phyloP scores from a whole-genome alignment of 2,113 vertebrate species.

The Garra rufa region DNA sequence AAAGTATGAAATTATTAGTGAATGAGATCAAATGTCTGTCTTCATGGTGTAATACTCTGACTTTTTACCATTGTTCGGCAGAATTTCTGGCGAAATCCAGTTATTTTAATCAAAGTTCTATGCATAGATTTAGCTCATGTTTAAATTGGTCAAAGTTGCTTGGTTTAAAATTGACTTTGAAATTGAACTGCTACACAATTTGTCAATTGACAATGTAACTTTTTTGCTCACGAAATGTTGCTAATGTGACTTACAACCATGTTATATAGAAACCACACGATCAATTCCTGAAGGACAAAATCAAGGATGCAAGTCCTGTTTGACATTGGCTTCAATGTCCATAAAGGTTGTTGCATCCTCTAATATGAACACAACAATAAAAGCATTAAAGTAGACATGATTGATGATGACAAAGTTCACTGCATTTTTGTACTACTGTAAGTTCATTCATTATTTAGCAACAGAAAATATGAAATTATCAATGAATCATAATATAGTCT shows the following conservation, averaged over 20 bases:
- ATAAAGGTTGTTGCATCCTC: not conserved
- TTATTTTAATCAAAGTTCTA: too few species aligned
- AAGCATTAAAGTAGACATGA: not conserved
- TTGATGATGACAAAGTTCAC: not conserved
- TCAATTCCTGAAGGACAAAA: not conserved
- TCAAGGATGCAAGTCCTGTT: not conserved
- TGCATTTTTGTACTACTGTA: not conserved
- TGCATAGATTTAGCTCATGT: too few species aligned
- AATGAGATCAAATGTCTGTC: too few species aligned
- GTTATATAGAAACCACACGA: not conserved
- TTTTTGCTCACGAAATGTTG: too few species aligned
- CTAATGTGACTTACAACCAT: too few species aligned
- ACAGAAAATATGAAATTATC: not conserved
- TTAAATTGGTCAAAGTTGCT: too few species aligned
- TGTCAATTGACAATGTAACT: too few species aligned
- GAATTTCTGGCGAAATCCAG: too few species aligned
- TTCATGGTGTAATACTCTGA: too few species aligned
- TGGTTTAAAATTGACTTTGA: too few species aligned
- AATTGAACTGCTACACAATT: not conserved
- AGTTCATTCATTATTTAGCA: slow-evolving; percentile 33
- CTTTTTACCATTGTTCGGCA: too few species aligned
- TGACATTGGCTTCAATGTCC: not conserved
- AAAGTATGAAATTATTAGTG: too few species aligned
- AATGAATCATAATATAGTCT: not conserved
- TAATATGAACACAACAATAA: slow-evolving; percentile 3